These are phyloP conservation scores for Hippoglossus hippoglossus DNA, from an alignment of 2,797 vertebrate species.

Conservation along the genomic window DNA sequence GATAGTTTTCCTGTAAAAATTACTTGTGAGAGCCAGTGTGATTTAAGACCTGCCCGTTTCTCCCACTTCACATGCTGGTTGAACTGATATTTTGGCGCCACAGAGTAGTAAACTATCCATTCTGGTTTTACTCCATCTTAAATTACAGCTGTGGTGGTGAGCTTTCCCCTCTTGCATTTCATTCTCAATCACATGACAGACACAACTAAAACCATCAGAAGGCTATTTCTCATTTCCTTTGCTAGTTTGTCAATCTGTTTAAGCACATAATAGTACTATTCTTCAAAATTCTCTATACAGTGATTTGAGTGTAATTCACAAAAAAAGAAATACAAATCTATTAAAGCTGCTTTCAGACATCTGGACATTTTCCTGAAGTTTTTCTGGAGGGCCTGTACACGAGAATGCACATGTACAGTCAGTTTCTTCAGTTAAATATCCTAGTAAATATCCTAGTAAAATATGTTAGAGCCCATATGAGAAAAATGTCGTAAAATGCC, in stretches of 20 bases:
- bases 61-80: constrained; percentile 19
- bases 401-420: no score
- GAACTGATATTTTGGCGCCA: constrained; percentile 26
- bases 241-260: neutral
- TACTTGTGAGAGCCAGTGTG: constrained; percentile 16
- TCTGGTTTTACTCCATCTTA: constrained; percentile 27
- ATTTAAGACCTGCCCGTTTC: constrained; percentile 20
- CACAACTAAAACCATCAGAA: neutral
- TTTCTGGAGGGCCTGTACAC: no score
- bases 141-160: constrained; percentile 25
- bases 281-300: neutral
- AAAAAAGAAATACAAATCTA: neutral
- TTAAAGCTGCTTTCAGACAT: no score
- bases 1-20: constrained; percentile 35
- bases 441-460: no score
- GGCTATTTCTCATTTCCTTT: neutral
- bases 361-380: no score
- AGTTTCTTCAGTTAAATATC: no score
- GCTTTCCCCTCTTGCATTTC: neutral
- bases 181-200: neutral
- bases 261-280: neutral
- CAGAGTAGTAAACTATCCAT: constrained; percentile 29
- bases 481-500: no score
- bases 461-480: no score
- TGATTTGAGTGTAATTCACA: neutral